These are phyloP conservation scores for Anthopleura sola DNA, from an alignment of 64 coral and sea anemone genomes.

Conservation along the genomic window DNA sequence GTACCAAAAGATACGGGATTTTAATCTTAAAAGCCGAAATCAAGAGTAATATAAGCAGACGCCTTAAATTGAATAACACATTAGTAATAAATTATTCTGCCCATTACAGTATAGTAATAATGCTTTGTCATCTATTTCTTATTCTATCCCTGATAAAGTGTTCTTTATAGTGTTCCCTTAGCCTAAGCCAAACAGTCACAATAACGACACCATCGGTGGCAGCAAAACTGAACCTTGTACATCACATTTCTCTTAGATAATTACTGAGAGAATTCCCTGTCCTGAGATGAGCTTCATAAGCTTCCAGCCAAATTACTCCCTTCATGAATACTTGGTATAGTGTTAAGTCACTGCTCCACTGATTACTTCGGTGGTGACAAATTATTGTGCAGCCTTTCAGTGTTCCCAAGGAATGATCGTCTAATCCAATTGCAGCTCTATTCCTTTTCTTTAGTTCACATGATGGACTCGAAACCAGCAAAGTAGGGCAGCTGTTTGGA, in stretches of 20 bases:
- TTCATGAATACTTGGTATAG: constrained; percentile 47
- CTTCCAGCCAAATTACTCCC: constrained; percentile 51
- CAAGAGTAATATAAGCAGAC: too few relatives aligned
- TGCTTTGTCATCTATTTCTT: too few relatives aligned
- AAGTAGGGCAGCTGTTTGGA: constrained; percentile 39
- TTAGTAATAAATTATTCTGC: too few relatives aligned
- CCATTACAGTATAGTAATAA: too few relatives aligned
- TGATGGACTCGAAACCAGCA: constrained; percentile 32
- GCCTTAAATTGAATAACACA: too few relatives aligned
- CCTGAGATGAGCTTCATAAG: constrained; percentile 40
- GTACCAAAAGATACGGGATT: too few relatives aligned
- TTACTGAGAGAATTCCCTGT: constrained; percentile 39
- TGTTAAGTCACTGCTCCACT: constrained; percentile 30
- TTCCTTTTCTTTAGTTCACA: background rate
- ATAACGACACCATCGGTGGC: too few relatives aligned
- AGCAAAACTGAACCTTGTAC: background rate
- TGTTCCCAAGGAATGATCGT: background rate
- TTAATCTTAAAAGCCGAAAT: too few relatives aligned
- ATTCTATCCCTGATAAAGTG: too few relatives aligned
- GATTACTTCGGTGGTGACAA: background rate
- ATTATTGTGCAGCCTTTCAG: constrained; percentile 20
- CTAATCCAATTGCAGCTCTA: background rate
- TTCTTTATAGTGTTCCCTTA: too few relatives aligned
- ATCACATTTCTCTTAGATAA: constrained; percentile 44
- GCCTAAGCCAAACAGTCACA: too few relatives aligned